Evolutionary conservation across 2,113 vertebrate genomes (phyloP).

Genomic region (Nesoenas mayeri): DNA sequence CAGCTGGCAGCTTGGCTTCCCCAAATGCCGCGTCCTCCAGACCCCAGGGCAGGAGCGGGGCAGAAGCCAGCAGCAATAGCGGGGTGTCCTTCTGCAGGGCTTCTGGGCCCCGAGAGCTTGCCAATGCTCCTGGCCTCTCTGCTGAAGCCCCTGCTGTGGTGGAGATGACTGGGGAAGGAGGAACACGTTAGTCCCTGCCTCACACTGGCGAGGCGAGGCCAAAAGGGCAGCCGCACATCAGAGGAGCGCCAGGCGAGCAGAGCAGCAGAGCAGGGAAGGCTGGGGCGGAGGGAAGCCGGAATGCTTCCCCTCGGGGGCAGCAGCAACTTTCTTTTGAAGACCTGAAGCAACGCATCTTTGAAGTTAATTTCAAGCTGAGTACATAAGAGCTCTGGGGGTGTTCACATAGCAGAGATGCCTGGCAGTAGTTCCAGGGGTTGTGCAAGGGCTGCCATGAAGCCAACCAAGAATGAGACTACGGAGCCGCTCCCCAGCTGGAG

Average conservation of each 20-base stretch:
- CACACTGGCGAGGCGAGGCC: background rate
- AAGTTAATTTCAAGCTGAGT: conserved; percentile 4
- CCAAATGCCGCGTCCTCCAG: fast-evolving
- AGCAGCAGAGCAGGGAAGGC: background rate
- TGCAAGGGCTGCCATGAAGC: conserved; percentile 27
- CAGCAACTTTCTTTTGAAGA: conserved; percentile 7
- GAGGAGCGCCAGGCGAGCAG: background rate
- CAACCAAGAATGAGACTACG: background rate
- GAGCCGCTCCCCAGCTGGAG: background rate
- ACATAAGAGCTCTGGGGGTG: background rate
- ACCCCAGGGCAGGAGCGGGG: fast-evolving
- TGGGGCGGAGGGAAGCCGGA: background rate
- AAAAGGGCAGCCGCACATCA: background rate
- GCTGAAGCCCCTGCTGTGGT: background rate
- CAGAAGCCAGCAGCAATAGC: background rate
- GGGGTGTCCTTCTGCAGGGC: background rate
- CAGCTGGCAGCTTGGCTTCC: background rate
- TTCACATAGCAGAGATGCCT: conserved; percentile 17
- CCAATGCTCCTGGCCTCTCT: background rate
- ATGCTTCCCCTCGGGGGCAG: conserved; percentile 23
- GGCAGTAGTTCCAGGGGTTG: conserved; percentile 11
- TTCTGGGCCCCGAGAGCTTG: background rate
- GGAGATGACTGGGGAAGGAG: fast-evolving
- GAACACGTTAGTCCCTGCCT: background rate
- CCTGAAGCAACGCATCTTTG: background rate